Evolutionary conservation across 1,140 invertebrate genomes (phyloP), one percentile per base, ranked within the genome.

Genomic region (Drosophila nikananu): DNA sequence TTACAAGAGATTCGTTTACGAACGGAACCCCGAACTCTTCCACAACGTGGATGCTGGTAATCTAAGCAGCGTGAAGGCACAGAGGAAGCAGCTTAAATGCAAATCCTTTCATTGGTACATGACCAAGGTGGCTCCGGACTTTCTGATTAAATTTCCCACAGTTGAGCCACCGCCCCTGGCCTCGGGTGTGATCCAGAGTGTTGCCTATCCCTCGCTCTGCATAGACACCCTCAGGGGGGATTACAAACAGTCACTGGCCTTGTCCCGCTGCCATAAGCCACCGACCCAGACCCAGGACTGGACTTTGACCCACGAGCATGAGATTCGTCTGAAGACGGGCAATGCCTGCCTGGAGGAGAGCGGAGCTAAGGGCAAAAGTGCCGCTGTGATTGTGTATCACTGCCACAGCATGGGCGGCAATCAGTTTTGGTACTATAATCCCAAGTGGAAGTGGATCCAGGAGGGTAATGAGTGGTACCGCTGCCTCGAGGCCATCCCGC

Each of bases 41-140:
- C 92, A 94, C 9, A 91, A 93, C 2, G 93, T 96, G 17, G 93
- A 96, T 92, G 94, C 94, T 13, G 97, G 97, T 10, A 95, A 97
- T 92, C 80, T 98, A 3, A 94, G 93, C 0, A 94, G 95, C 42
- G 96, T 97, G 87, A 94, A 94, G 57, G 94, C 94, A 0, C 93
- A 97, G 12, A 90, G 97, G n/a, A 86, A 95, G 59, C 94, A 94
- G 55, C 93, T 97, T 0, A 93, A 97, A 6, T 98, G 97, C 91
- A 97, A 97, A 90, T 93, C 96, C 0, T 98, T 98, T 81, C 95
- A 96, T 60, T 98, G 97, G 97, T 98, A 96, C 76, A 97, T 98
- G 94, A 94, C 96, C 58, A 95, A 96, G 46, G 94, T 97, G n/a
- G 97, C 97, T 0, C 96, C 96, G 91, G 97, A 98, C 91, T 93